A percentile compares a stretch with the other conserved stretches of the same genome.
phyloP scores from a whole-genome alignment of 2,888 invertebrate genomes.

The Allophyes oxyacanthae region DNA sequence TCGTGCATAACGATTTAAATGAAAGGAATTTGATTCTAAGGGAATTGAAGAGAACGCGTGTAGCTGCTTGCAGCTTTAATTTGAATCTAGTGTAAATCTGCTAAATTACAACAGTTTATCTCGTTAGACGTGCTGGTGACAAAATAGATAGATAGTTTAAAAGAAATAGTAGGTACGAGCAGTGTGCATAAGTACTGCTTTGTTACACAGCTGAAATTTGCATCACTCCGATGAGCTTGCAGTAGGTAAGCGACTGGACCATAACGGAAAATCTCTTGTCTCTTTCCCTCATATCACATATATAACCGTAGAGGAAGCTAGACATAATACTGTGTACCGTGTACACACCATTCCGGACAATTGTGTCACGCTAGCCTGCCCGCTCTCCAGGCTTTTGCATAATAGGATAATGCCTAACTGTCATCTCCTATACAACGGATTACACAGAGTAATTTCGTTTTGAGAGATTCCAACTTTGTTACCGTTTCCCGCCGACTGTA shows the following conservation, averaged over 20 bases:
- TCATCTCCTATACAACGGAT: conserved; percentile 54
- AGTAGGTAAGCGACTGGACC: conserved; percentile 38
- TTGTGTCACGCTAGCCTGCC: conserved; percentile 57
- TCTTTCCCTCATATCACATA: conserved; percentile 16
- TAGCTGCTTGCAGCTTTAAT: conserved; percentile 22
- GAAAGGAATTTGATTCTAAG: no score
- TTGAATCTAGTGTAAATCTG: conserved; percentile 38
- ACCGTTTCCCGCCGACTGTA: not conserved
- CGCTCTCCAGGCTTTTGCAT: conserved; percentile 57
- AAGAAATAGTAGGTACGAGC: conserved; percentile 61
- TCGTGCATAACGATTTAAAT: no score
- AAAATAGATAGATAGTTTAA: conserved; percentile 48
- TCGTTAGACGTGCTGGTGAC: conserved; percentile 33
- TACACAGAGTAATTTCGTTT: conserved; percentile 45
- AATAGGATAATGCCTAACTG: conserved; percentile 64
- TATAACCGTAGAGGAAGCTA: conserved; percentile 16
- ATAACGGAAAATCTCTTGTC: conserved; percentile 25
- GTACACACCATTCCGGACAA: conserved; percentile 46
- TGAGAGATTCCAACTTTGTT: conserved; percentile 31
- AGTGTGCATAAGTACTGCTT: conserved; percentile 56
- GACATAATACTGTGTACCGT: conserved; percentile 19
- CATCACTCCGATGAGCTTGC: conserved; percentile 54
- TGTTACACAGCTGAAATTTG: conserved; percentile 61
- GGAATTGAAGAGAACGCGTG: conserved; percentile 3
- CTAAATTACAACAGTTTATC: conserved; percentile 50